Base-by-base conservation (phyloP, 2,888 invertebrate species). In the Tricholauxania praeusta region DNA sequence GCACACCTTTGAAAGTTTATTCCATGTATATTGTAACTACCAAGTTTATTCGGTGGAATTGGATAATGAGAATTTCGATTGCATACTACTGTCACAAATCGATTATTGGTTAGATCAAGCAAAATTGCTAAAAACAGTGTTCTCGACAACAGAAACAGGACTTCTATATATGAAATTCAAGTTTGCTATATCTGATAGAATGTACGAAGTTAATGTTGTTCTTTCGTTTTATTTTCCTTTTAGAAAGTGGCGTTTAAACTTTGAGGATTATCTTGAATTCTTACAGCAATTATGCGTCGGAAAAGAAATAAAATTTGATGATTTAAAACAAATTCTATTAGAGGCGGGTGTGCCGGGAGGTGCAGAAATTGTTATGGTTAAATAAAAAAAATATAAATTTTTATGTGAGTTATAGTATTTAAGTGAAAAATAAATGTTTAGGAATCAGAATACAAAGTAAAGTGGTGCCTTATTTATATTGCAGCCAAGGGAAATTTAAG, bases 371-470 rank as follows among this genome's bases (percentile, higher is more conserved):
- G 64, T 77, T 2, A 64, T 67, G 12, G 75, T 81, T 1, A 81
- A 80, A 78, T 80, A 72, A 72, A 51, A n/a, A 19, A 12, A 79
- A 81, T 79, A 80, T 81, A 84, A 83, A 84, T 81, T 81, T 82
- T 79, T 82, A 63, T 74, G 75, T 75, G 75, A 76, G 74, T 73
- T 74, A 70, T 75, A 70, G 71, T 74, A 72, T 62, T 74, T 75
- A 66, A 62, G 72, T 82, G 74, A 67, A 59, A 68, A 72, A 75
- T 72, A 74, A 69, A 60, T 71, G 64, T 57, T 53, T 57, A 39
- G 39, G 28, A 28, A 28, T 28, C 28, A 39, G 8, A 39, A 39
- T 39, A 2, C 39, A 10, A 39, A 4, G 7, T 39, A 8, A 39
- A 39, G 1, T 39, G 55, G 49, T 15, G 15, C n/a, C 17, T 53